These are phyloP conservation scores for Yponomeuta sedellus DNA, from an alignment of 2,888 invertebrate species.

Conservation along the genomic window DNA sequence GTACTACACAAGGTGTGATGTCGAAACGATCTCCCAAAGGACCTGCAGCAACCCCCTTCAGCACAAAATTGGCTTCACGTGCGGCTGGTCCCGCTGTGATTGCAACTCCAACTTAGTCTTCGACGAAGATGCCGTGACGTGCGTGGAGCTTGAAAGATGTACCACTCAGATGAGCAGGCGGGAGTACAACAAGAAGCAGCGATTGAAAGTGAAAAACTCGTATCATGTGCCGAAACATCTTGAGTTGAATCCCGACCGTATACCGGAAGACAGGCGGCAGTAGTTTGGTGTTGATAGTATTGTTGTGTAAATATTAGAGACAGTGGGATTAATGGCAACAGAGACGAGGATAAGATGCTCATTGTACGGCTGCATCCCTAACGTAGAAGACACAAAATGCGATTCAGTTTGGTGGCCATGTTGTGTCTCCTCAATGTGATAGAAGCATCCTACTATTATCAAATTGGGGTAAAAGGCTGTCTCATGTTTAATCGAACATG, in stretches of 20 bases:
- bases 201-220: neutral
- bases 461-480: constrained; percentile 43
- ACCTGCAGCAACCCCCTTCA: constrained; percentile 39
- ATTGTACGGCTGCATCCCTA: too few species aligned
- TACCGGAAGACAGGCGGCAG: too few species aligned
- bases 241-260: neutral
- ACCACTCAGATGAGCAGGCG: constrained; percentile 6
- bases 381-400: too few species aligned
- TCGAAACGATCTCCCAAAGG: constrained; percentile 42
- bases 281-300: too few species aligned
- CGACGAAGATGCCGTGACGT: constrained; percentile 34
- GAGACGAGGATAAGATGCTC: too few species aligned
- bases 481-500: constrained; percentile 53
- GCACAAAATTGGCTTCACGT: constrained; percentile 46
- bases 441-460: constrained; percentile 30
- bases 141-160: constrained; percentile 31
- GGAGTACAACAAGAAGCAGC: neutral
- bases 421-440: too few species aligned
- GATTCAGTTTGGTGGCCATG: too few species aligned
- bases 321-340: too few species aligned
- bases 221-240: neutral
- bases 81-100: constrained; percentile 65
- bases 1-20: constrained; percentile 57
- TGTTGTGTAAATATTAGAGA: too few species aligned
- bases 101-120: constrained; percentile 43